These are phyloP conservation scores for Suillia variegata DNA, from an alignment of 2,888 invertebrate genomes.

Conservation along the genomic window DNA sequence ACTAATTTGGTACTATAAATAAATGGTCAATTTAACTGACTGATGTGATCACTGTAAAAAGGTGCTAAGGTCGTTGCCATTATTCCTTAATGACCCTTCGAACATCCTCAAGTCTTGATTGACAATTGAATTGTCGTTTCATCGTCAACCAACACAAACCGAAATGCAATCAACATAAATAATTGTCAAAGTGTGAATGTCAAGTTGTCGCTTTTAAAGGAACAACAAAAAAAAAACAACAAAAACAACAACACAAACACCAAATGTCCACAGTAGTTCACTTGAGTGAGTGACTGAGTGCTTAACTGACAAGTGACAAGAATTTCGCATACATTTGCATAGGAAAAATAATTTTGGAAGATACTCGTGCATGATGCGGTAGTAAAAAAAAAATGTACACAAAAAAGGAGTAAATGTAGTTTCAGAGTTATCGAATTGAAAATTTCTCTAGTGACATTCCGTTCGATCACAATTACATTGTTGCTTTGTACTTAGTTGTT, in stretches of 20 bases:
- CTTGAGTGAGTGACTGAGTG: not conserved
- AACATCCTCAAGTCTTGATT: slow-evolving; percentile 9
- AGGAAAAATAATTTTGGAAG: not conserved
- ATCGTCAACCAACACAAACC: not conserved
- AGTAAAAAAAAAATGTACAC: too few species aligned
- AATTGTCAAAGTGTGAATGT: slow-evolving; percentile 18
- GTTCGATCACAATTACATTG: too few species aligned
- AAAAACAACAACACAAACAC: slow-evolving; percentile 21
- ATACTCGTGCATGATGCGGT: not conserved
- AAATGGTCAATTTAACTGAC: too few species aligned
- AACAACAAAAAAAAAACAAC: slow-evolving; percentile 7
- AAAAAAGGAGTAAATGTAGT: too few species aligned
- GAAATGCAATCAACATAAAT: slow-evolving; percentile 20
- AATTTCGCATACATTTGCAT: not conserved
- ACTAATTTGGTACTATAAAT: too few species aligned
- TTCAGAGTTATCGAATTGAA: too few species aligned
- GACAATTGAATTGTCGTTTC: slow-evolving; percentile 18
- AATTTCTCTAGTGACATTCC: too few species aligned
- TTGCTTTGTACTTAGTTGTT: too few species aligned
- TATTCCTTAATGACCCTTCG: not conserved
- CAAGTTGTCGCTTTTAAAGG: not conserved
- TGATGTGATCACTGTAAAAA: too few species aligned
- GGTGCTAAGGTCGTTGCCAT: too few species aligned
- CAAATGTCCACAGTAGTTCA: slow-evolving; percentile 1
- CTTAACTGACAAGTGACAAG: not conserved